Evolutionary conservation across 2,113 vertebrate species (phyloP), one percentile per base, ranked within the genome.

Genomic region (Nipponia nippon): DNA sequence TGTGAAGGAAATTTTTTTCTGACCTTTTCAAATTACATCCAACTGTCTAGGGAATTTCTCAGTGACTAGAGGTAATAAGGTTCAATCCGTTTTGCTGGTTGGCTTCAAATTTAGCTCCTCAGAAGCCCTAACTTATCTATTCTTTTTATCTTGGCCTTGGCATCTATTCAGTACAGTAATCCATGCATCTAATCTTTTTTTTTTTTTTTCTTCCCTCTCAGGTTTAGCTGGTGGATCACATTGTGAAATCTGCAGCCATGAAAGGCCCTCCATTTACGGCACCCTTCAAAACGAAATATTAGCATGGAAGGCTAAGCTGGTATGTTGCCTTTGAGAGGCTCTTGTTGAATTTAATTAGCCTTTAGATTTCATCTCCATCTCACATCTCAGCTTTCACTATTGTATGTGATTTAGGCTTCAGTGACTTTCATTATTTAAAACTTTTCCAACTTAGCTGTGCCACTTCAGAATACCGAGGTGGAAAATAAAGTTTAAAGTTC

Each of bases 11-110:
- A 95, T 97, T 98, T 98, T 97, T 98, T 97, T 91, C 97, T 98
- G 98, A 98, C 98, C 98, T 98, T 98, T 98, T 98, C 98, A 98
- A 98, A 98, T 98, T 98, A 97, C 98, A 98, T 98, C 97, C 97
- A 97, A 97, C 97, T 98, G 96, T 98, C 98, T 98, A 53, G 98
- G 98, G 98, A 98, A 98, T 98, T 98, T 98, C 97, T 98, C 97
- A 98, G 97, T 97, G 97, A 98, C 98, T 98, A 93, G 97, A 98
- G 97, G 98, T 98, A 98, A 98, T 98, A 98, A 98, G 98, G 97
- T 98, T 98, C 98, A 98, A 98, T 98, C 98, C 83, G 82, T 98
- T 98, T 98, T 98, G 98, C 97, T 81, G 85, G 96, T 97, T 98
- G 97, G 91, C 98, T 98, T 98, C 97, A 98, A 98, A 98, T 98